phyloP scores from a whole-genome alignment of 2,888 invertebrate species.

The Melieria omissa region DNA sequence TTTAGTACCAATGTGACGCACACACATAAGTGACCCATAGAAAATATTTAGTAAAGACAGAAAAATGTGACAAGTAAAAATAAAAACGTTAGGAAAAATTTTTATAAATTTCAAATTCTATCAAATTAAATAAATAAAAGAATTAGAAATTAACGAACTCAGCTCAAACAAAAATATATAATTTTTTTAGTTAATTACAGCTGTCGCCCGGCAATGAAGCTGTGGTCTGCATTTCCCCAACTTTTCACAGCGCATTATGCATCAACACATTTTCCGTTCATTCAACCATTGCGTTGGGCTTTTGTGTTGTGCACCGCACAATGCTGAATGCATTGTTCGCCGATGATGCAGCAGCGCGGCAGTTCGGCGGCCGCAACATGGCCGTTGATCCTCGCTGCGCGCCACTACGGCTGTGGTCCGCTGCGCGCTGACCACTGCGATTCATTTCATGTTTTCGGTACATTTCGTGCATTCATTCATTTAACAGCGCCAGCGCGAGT shows the following conservation, averaged over 20 bases:
- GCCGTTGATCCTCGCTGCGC: too few relatives aligned
- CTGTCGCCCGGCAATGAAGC: neutral
- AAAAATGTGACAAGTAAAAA: too few relatives aligned
- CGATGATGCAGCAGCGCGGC: neutral
- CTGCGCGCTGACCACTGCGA: constrained; percentile 24
- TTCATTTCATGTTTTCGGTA: constrained; percentile 40
- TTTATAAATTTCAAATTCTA: constrained; percentile 44
- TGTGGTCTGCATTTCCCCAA: neutral
- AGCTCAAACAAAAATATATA: too few relatives aligned
- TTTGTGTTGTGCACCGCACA: neutral
- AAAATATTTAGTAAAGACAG: too few relatives aligned
- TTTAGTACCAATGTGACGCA: too few relatives aligned
- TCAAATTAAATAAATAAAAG: neutral
- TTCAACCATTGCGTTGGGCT: neutral
- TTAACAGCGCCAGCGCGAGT: neutral
- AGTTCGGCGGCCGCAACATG: too few relatives aligned
- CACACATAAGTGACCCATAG: too few relatives aligned
- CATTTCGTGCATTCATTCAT: constrained; percentile 30
- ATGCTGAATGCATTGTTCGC: neutral
- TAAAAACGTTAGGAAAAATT: too few relatives aligned
- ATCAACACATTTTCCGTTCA: neutral
- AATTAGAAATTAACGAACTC: too few relatives aligned
- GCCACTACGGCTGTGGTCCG: too few relatives aligned
- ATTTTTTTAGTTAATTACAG: neutral
- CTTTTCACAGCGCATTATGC: neutral